phyloP scores from a whole-genome alignment of 2,797 vertebrate genomes.

The Uromys caudimaculatus region DNA sequence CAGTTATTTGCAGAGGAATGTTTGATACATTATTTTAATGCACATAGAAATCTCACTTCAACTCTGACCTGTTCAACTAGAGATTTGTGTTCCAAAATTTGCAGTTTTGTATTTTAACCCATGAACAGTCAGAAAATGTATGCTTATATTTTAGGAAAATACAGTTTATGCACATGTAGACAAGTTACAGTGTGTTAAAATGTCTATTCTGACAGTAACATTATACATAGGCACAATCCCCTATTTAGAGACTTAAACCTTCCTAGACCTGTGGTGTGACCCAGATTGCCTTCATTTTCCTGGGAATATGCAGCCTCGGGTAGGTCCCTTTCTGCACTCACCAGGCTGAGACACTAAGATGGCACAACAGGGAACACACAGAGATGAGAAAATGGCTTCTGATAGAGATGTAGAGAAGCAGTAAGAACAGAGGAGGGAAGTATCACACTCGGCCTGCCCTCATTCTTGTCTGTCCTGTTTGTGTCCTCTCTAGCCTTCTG shows the following conservation, averaged over 20 bases:
- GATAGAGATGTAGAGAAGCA: background rate
- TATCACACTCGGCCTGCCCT: background rate
- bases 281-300: background rate
- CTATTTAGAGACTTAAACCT: background rate
- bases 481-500: conserved; percentile 10
- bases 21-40: conserved; percentile 48
- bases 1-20: conserved; percentile 31
- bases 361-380: background rate
- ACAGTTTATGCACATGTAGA: background rate
- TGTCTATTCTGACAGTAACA: conserved; percentile 9
- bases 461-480: conserved; percentile 8
- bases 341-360: background rate
- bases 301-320: background rate
- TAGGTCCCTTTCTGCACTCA: background rate
- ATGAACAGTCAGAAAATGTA: conserved; percentile 14
- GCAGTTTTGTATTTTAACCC: conserved; percentile 36
- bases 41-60: conserved; percentile 36
- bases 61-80: background rate
- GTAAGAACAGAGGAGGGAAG: background rate
- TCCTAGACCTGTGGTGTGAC: background rate
- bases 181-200: conserved; percentile 35
- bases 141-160: conserved; percentile 52
- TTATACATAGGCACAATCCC: background rate
- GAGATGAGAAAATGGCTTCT: background rate
- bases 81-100: background rate